Base-by-base conservation (phyloP, 92 coral and sea anemone species). In the Palythoa caribaeorum region DNA sequence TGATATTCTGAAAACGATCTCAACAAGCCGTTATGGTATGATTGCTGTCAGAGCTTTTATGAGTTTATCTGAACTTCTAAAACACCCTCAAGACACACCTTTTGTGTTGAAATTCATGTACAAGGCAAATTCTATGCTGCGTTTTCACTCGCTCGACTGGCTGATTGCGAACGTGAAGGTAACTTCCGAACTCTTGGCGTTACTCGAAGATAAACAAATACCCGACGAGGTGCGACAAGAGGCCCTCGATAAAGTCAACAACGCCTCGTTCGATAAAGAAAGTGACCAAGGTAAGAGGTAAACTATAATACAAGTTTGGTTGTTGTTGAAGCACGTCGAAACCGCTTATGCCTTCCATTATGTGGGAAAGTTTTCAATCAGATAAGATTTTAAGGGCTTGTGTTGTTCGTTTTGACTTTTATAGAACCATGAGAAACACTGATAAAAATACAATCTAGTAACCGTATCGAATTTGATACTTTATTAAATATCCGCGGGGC, bases 61-160 rank as follows among this genome's bases (percentile, higher is more conserved):
- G 99, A 94, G 98, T 6, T 93, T 97, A 15, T 98, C 94, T 4
- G 95, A 95, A 28, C 86, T 94, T 65, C 94, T 97, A 44, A 93
- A 86, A 37, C 99, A 97, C 77, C 99, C 99, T 1, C 83, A 95
- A 71, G 99, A 97, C 88, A 97, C 99, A 2, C 85, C 94, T 54
- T 97, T 95, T 87, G 98, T 97, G 86, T 68, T 97, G 65, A 92
- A 93, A 73, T 97, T 97, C 85, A 93, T 97, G 94, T 90, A 95
- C 92, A 95, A 94, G 80, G 93, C 96, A 21, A 92, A 97, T 79
- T 95, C 98, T 17, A 95, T 93, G 66, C 86, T 97, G 87, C 94
- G 98, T 40, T 96, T 95, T 89, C 96, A 97, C 86, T 96, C 99
- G 4, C 89, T 97, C 85, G 96, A 96, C 90, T 97, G 99, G 99